These are phyloP conservation scores for Uria aalge DNA, from an alignment of 2,113 vertebrate genomes.

Conservation along the genomic window DNA sequence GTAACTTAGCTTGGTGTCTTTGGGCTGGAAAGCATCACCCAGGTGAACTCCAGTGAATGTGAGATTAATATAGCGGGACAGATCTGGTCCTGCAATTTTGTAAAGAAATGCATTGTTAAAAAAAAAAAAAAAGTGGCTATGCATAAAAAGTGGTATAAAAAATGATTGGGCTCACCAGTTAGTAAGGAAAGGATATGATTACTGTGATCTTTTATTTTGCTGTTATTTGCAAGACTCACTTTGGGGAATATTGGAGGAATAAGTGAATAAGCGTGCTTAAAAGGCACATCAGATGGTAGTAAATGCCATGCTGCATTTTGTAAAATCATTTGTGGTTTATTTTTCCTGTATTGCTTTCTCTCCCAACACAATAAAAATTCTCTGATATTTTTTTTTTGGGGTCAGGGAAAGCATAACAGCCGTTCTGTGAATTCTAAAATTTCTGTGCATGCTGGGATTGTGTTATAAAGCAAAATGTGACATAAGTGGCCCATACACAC, in stretches of 20 bases:
- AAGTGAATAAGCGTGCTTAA: not conserved
- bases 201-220: not conserved
- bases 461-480: not conserved
- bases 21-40: not conserved
- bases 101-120: not conserved
- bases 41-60: not conserved
- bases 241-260: not conserved
- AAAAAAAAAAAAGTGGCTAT: not conserved
- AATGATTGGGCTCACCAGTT: not conserved
- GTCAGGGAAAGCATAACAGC: not conserved
- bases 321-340: not conserved
- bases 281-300: not conserved
- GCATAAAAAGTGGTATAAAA: not conserved
- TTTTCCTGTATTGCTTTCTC: not conserved
- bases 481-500: not conserved
- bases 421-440: not conserved
- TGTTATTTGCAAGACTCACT: not conserved
- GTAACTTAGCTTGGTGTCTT: not conserved
- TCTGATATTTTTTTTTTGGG: not conserved
- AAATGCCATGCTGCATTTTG: not conserved
- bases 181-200: not conserved
- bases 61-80: not conserved
- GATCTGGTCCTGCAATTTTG: not conserved
- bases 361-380: not conserved
- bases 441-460: not conserved